Percentiles rank a stretch among this genome's conserved stretches.
These are phyloP conservation scores for Netelia melanura DNA, from an alignment of 2,888 invertebrate species.

Conservation along the genomic window DNA sequence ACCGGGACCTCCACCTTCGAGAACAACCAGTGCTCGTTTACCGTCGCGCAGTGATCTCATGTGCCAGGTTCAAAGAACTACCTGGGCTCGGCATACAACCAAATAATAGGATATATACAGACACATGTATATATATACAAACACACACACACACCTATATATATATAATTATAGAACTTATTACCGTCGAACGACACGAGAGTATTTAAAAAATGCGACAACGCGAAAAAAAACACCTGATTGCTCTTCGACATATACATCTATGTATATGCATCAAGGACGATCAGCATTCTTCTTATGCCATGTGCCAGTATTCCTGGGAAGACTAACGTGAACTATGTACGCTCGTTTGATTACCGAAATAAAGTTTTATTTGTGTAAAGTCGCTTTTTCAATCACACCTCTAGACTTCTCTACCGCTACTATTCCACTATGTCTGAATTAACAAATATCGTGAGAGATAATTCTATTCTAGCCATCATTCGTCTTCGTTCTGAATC, in stretches of 20 bases:
- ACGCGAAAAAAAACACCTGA: neutral
- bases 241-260: constrained; percentile 16
- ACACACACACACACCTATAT: too few species aligned
- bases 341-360: constrained; percentile 63
- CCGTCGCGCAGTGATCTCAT: constrained; percentile 94
- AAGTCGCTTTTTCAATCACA: constrained; percentile 13
- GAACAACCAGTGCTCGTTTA: constrained; percentile 94
- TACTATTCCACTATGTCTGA: neutral
- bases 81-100: constrained; percentile 95
- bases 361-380: constrained; percentile 71
- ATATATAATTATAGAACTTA: constrained; percentile 29
- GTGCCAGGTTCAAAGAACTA: constrained; percentile 92
- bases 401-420: neutral
- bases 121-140: too few species aligned
- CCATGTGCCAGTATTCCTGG: constrained; percentile 57
- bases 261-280: neutral
- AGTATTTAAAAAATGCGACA: neutral
- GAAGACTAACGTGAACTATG: constrained; percentile 52
- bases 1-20: constrained; percentile 79
- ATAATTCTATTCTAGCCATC: constrained; percentile 5
- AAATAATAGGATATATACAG: constrained; percentile 86
- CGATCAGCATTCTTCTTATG: constrained; percentile 29
- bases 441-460: too few species aligned
- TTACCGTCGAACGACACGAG: constrained; percentile 5
- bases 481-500: too few species aligned